Conservation (phyloP, 2,888 invertebrate genomes). For the Cosmopolites sordidus region DNA sequence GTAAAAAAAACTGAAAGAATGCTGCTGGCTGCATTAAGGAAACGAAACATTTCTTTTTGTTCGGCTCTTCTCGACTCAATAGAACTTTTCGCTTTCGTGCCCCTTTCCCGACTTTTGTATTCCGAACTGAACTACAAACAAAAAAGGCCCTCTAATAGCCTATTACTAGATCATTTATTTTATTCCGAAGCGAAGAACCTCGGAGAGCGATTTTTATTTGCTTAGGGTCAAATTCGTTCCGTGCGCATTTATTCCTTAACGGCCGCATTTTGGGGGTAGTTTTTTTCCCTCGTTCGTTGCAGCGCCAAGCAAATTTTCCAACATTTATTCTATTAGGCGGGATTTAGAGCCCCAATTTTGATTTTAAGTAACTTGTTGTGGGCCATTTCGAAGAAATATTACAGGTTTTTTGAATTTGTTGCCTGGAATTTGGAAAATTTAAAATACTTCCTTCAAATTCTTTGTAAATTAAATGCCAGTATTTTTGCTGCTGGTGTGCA, state of each 20-base stretch:
- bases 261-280: neutral
- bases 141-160: neutral
- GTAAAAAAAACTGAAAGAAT: too few species aligned
- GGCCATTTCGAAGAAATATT: too few species aligned
- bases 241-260: neutral
- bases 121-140: neutral
- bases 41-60: too few species aligned
- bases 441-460: too few species aligned
- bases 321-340: neutral
- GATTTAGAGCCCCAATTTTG: neutral
- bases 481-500: too few species aligned
- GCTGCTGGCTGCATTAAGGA: too few species aligned
- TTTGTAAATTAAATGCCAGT: too few species aligned
- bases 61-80: neutral
- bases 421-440: too few species aligned
- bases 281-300: neutral
- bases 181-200: neutral
- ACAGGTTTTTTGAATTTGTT: too few species aligned
- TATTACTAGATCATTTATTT: constrained; percentile 2
- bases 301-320: neutral
- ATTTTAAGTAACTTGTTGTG: neutral
- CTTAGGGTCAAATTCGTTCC: constrained; percentile 1
- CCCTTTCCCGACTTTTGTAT: neutral
- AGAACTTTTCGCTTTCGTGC: neutral
- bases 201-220: neutral